phyloP scores from a whole-genome alignment of 2,888 invertebrate genomes.

The Leptinotarsa peninsularis region DNA sequence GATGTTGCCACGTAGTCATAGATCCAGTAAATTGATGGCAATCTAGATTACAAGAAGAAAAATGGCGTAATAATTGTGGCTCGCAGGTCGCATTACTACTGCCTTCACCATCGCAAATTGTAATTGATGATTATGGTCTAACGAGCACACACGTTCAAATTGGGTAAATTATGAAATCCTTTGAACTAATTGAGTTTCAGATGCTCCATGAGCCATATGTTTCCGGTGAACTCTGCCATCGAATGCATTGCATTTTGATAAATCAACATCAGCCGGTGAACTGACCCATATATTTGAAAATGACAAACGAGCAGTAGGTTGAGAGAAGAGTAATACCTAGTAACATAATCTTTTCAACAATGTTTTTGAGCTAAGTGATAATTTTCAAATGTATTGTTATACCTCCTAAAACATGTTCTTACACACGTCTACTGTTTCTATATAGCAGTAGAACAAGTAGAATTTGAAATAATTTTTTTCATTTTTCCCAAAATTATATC shows the following conservation, averaged over 20 bases:
- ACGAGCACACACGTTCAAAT: slow-evolving; percentile 27
- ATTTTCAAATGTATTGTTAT: too few species aligned
- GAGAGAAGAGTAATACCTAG: background rate
- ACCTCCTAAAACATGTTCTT: too few species aligned
- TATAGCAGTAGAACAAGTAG: too few species aligned
- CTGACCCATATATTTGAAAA: background rate
- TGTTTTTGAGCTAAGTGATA: too few species aligned
- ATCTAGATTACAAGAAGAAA: slow-evolving; percentile 8
- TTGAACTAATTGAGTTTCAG: slow-evolving; percentile 37
- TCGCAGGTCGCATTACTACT: slow-evolving; percentile 15
- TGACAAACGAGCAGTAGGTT: background rate
- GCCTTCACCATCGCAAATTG: slow-evolving; percentile 18
- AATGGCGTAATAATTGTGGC: slow-evolving; percentile 14
- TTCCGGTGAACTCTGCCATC: slow-evolving; percentile 19
- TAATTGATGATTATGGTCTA: slow-evolving; percentile 22
- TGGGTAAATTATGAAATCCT: slow-evolving; percentile 40
- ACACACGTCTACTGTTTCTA: too few species aligned
- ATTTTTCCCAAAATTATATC: too few species aligned
- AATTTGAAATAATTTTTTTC: too few species aligned
- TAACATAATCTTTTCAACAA: too few species aligned
- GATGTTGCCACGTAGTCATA: background rate
- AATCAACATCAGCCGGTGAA: background rate
- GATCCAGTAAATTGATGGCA: slow-evolving; percentile 10
- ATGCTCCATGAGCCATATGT: slow-evolving; percentile 35
- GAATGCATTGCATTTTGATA: slow-evolving; percentile 18